Base-by-base conservation (phyloP, 2,888 invertebrate species). In the Willowsia nigromaculata region DNA sequence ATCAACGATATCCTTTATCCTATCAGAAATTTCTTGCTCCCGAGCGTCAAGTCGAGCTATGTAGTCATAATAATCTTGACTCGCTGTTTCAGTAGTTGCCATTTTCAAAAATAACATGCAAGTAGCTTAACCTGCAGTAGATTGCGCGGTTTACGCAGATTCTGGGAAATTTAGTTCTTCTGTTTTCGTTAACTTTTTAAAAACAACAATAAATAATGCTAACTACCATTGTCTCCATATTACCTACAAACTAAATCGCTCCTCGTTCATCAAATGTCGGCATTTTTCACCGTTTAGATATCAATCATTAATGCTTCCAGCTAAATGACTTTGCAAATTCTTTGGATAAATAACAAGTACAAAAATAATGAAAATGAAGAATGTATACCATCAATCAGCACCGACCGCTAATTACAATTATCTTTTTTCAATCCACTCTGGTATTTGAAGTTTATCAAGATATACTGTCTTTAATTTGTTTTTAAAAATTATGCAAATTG, bases 321-420 rank as follows among this genome's bases (percentile, higher is more conserved):
- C 71, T 43, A 71, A 71, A 43, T 71, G 71, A 71, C 43, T 71
- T 18, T 71, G 71, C 71, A 25, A 43, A 68, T 68, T 68, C 68
- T 37, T 68, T 68, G 2, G 30, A 25, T 59, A 25, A 18, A 62
- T 6, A 15, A 30, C 15, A 18, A 62, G 18, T 56, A 18, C 50
- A 13, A 37, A 37, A 11, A 11, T 7, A 33, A 13, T 5, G 33
- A 33, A 37, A 33, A 18, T 37, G 18, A 68, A 37, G 37, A 9
- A 68, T 68, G n/a, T 18, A 15, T n/a, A 30, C n/a, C 18, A 13
- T 30, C 68, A 68, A 37, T 68, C 68, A 68, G 30, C 37, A 68
- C 68, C 68, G 68, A 18, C 68, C 68, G 37, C 68, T 37, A 68
- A 68, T 68, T 37, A 68, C 37, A 37, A 68, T 68, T 68, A 68